Base-by-base conservation (phyloP, 2,797 vertebrate species). In the Myotis pilosus region DNA sequence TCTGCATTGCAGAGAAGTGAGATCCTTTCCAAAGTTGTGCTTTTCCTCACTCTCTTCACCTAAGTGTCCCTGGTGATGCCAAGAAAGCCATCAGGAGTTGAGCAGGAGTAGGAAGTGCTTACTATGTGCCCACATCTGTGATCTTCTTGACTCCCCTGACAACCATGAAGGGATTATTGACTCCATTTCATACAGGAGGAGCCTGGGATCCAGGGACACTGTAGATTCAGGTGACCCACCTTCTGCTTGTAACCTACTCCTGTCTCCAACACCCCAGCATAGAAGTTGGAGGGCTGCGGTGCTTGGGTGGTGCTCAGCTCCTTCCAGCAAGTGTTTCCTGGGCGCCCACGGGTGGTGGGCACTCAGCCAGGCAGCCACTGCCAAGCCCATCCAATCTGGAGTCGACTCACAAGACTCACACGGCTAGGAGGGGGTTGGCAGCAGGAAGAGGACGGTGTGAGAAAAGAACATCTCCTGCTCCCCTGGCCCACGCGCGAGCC, bases 391-490 rank as follows among this genome's bases (percentile, higher is more conserved):
- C 53, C 93, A 55, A 79, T 96, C 93, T 97, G 96, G 64, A 97
- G 90, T 92, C 47, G 22, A 89, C 93, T 95, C 96, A 96, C 68
- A 89, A 96, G 97, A 96, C 87, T 95, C 94, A 86, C 8, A 57
- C 22, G 0, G 84, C 86, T 62, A 66, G 82, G 85, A 93, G 94
- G 81, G 95, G 81, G 85, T n/a, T 94, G 95, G 96, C 81, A 92
- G 90, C 95, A 95, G 94, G 95, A 94, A 96, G 95, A 93, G 47
- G 81, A 90, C 16, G 47, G 96, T 94, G 87, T 94, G 94, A 97
- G 95, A 95, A 96, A 97, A 97, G 96, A 95, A 97, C 96, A 95
- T 96, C 95, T 97, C 92, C 93, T 96, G 96, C 78, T 97, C 93
- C 93, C 92, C 36, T 92, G 95, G 95, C 97, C 97, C 90, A 97